Evolutionary conservation across 2,113 vertebrate genomes (phyloP).

Genomic region (Lepus europaeus): DNA sequence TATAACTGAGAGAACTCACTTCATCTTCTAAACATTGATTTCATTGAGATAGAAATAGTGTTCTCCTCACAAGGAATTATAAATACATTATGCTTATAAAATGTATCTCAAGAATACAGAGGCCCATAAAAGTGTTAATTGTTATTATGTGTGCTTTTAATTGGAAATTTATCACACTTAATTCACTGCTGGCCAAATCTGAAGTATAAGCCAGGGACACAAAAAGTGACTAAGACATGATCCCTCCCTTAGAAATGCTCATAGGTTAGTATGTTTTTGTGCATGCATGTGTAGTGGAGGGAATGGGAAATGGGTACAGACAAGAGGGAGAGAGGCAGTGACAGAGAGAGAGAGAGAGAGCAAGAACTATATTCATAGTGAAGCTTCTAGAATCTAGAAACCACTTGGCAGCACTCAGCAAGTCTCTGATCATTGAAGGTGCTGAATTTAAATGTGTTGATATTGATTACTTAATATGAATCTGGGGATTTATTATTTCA

Average conservation of each 20-base stretch:
- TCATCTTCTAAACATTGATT: background rate
- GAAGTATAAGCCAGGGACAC: background rate
- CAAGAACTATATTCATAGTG: background rate
- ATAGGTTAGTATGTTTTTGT: background rate
- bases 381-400: conserved; percentile 12
- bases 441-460: background rate
- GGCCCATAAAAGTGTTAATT: conserved; percentile 39
- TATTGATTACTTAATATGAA: conserved; percentile 28
- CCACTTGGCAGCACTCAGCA: background rate
- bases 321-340: background rate
- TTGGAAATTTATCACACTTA: conserved; percentile 35
- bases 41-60: background rate
- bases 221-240: background rate
- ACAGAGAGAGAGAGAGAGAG: background rate
- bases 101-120: conserved; percentile 15
- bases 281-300: background rate
- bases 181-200: background rate
- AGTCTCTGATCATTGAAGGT: background rate
- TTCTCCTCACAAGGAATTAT: background rate
- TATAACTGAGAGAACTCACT: background rate
- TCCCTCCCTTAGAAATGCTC: background rate
- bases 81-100: conserved; percentile 19
- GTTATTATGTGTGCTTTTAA: background rate
- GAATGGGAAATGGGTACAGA: background rate
- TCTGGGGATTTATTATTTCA: background rate